These are phyloP conservation scores for Megaceryle torquata DNA, from an alignment of 2,113 vertebrate genomes.

Conservation along the genomic window DNA sequence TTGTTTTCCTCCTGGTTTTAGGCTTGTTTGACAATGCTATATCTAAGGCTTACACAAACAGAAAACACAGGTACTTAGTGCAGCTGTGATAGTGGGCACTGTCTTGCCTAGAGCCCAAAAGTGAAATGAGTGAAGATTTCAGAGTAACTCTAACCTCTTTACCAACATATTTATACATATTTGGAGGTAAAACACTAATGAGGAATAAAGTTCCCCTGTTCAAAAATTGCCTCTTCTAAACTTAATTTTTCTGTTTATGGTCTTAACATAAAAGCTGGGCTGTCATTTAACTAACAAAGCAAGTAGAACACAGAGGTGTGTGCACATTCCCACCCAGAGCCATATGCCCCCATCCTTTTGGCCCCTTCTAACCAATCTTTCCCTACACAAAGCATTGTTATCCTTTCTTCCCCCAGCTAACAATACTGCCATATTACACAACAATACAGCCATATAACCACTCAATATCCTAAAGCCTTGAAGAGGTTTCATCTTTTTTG, in stretches of 20 bases:
- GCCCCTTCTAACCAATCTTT: neutral
- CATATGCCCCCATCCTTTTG: too few species aligned
- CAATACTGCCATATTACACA: neutral
- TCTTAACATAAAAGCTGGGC: neutral
- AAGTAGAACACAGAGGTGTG: neutral
- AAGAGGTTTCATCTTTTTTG: neutral
- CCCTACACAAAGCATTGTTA: neutral
- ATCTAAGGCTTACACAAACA: neutral
- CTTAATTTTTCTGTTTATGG: neutral
- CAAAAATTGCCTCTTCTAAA: neutral
- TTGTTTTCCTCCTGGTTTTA: neutral
- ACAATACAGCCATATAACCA: neutral
- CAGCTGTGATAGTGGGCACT: fast-evolving
- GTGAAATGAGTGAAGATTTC: neutral
- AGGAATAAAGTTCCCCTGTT: neutral
- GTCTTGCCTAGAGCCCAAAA: neutral
- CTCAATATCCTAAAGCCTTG: neutral
- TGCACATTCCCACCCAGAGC: neutral
- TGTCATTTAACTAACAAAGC: neutral
- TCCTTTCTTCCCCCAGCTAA: neutral
- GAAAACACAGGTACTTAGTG: neutral
- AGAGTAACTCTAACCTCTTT: neutral
- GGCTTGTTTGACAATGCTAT: neutral
- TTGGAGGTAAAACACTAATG: neutral
- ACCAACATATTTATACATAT: neutral